These are phyloP conservation scores for Sebastes oblongus DNA, from an alignment of 2,797 vertebrate species.

Conservation along the genomic window DNA sequence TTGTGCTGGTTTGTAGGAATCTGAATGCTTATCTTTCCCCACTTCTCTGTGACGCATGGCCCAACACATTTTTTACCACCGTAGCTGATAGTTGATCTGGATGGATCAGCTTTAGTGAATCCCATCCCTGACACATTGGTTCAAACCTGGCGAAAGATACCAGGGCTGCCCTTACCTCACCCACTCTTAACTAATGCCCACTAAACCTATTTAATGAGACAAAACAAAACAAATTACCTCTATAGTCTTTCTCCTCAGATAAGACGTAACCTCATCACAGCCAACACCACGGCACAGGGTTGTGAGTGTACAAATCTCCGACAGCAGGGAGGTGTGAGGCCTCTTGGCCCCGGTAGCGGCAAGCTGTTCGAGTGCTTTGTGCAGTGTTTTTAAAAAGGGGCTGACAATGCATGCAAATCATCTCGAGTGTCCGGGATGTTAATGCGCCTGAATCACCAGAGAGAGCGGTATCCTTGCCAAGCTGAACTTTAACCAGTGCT, in stretches of 20 bases:
- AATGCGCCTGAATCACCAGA: conserved; percentile 66
- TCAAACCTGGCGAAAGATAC: background rate
- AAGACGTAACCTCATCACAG: conserved; percentile 44
- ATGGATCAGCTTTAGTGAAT: conserved; percentile 7
- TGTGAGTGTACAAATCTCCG: conserved; percentile 63
- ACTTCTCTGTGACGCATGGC: background rate
- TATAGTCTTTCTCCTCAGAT: conserved; percentile 45
- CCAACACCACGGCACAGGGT: conserved; percentile 46
- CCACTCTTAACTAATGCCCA: conserved; percentile 18
- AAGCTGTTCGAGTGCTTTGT: conserved; percentile 74
- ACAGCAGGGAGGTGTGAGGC: conserved; percentile 67
- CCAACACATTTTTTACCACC: background rate
- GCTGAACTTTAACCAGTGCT: conserved; percentile 73
- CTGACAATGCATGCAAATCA: conserved; percentile 78
- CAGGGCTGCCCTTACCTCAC: background rate
- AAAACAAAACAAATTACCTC: conserved; percentile 54
- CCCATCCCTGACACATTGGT: background rate
- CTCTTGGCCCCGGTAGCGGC: conserved; percentile 67
- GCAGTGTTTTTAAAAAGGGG: conserved; percentile 64
- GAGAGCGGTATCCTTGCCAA: conserved; percentile 65
- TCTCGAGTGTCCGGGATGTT: conserved; percentile 71
- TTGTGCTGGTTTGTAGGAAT: background rate
- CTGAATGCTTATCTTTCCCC: background rate
- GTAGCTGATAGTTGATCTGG: background rate
- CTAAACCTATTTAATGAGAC: conserved; percentile 30